Percentiles rank a stretch among this genome's conserved stretches.
Conservation (phyloP, 2,113 vertebrate genomes). For the Equus quagga region DNA sequence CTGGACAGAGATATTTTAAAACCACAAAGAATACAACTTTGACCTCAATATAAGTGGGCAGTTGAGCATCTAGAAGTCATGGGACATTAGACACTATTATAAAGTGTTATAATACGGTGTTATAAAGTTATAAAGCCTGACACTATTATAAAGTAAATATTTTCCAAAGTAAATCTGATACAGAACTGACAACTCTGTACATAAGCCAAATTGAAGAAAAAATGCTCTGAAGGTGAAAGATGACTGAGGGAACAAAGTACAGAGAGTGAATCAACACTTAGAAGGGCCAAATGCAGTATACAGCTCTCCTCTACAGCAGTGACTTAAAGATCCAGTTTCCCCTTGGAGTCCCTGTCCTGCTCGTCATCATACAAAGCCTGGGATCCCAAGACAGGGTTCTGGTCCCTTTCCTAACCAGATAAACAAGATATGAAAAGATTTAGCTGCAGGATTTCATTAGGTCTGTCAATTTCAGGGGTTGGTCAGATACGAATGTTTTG, state of each 20-base stretch:
- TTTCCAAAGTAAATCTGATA: conserved; percentile 14
- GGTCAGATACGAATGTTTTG: neutral
- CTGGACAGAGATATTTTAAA: conserved; percentile 9
- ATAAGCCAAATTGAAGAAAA: neutral
- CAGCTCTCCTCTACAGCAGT: neutral
- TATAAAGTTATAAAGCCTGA: neutral
- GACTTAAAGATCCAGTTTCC: neutral
- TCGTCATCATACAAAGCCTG: neutral
- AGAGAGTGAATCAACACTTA: neutral
- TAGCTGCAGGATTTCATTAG: neutral
- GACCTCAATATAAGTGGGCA: neutral
- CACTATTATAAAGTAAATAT: neutral
- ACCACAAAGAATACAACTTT: neutral
- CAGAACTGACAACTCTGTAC: neutral
- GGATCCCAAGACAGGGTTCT: neutral
- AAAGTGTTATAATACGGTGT: neutral
- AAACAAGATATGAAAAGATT: neutral
- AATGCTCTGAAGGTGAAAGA: neutral
- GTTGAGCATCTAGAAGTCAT: neutral
- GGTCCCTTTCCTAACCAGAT: neutral
- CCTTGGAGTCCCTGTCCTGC: neutral
- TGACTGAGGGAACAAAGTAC: neutral
- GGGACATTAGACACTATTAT: neutral
- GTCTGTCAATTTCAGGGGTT: neutral
- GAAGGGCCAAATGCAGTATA: too few relatives aligned